Conservation (phyloP, 2,888 invertebrate species). For the Podabrus alpinus region DNA sequence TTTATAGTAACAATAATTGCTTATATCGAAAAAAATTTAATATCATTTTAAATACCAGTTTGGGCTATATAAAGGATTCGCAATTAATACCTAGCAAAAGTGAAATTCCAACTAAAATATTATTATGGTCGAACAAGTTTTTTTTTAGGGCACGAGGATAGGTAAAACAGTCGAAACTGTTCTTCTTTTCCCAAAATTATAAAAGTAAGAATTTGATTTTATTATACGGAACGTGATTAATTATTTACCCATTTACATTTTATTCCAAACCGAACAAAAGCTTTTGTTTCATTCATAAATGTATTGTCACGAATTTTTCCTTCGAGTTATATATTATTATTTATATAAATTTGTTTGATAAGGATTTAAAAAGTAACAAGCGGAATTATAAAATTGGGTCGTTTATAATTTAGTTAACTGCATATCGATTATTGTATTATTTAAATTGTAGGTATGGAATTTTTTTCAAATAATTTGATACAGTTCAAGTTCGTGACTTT, state of each 20-base stretch:
- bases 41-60: background rate
- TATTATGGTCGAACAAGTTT: background rate
- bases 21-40: background rate
- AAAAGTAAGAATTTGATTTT: background rate
- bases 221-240: background rate
- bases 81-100: background rate
- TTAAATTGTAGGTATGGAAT: conserved; percentile 23
- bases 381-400: conserved; percentile 18
- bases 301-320: background rate
- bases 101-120: background rate
- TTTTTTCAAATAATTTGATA: conserved; percentile 33
- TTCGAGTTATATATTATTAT: background rate
- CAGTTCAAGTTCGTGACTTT: conserved; percentile 32
- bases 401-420: conserved; percentile 15
- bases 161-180: too few species aligned
- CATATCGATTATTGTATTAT: conserved; percentile 25
- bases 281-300: conserved; percentile 9
- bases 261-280: background rate
- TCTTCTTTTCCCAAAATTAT: background rate
- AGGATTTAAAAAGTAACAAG: conserved; percentile 11
- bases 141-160: background rate
- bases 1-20: background rate
- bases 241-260: conserved; percentile 1
- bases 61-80: background rate
- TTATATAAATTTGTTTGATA: background rate